phyloP scores from a whole-genome alignment of 2,797 vertebrate species.

The Lacerta agilis region DNA sequence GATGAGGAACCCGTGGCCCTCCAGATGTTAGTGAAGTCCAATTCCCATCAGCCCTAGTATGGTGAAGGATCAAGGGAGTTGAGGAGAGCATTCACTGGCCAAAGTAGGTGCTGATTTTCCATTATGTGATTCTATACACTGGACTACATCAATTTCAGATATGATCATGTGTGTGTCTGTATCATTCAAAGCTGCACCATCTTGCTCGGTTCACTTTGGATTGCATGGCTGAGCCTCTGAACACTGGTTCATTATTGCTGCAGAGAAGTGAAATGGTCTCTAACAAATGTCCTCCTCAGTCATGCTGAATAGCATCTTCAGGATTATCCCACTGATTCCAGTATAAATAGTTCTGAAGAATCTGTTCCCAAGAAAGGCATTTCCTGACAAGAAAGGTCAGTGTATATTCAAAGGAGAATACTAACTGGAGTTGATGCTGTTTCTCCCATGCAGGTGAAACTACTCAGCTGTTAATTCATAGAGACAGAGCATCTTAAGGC shows the following conservation, averaged over 20 bases:
- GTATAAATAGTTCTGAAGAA: constrained; percentile 37
- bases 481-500: constrained; percentile 66
- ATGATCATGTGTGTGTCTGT: not conserved
- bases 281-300: not conserved
- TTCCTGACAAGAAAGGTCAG: constrained; percentile 65
- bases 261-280: not conserved
- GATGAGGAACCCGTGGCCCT: too few relatives aligned
- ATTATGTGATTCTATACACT: not conserved
- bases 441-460: constrained; percentile 67
- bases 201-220: not conserved
- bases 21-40: too few relatives aligned
- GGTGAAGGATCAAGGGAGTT: not conserved
- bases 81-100: not conserved
- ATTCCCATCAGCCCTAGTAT: too few relatives aligned
- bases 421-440: constrained; percentile 62
- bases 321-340: constrained; percentile 28
- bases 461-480: constrained; percentile 70
- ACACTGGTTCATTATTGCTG: not conserved
- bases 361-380: constrained; percentile 57
- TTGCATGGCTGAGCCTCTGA: not conserved
- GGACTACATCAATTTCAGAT: not conserved
- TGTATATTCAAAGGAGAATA: constrained; percentile 52
- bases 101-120: not conserved
- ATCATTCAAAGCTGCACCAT: not conserved
- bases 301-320: not conserved